Base-by-base conservation (phyloP, 2,888 invertebrate species). In the Odontocerum albicorne region DNA sequence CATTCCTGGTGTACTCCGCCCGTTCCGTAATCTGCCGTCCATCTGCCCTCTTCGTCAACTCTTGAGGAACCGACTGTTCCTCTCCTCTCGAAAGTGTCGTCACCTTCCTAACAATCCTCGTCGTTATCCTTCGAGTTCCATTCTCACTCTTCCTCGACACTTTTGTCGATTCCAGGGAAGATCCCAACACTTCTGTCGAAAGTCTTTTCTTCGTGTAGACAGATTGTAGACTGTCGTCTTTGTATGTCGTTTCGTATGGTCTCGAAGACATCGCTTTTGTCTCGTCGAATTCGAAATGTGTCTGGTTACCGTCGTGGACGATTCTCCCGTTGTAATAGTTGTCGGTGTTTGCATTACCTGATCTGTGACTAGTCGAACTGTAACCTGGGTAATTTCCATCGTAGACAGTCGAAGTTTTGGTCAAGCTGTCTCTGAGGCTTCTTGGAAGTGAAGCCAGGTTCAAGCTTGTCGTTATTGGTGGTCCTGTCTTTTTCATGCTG, bases 11-110 rank as follows among this genome's bases (percentile, higher is more conserved):
- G 67, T 77, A 80, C 63, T 81, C 80, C 52, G 77, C 73, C 20
- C 77, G 77, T 58, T 80, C 77, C 63, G 81, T 80, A 58, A 84
- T 74, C 62, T 81, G 81, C 59, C 79, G 76, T 32, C 72, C 68
- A 16, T 71, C 68, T 4, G 81, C 83, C 53, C 80, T 75, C 67
- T 82, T 82, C 44, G 81, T 75, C 64, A 88, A 69, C 68, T 88
- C 86, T 67, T 92, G 88, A 31, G 85, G 78, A 20, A 82, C 80
- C 60, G 85, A 83, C 64, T 87, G 84, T 70, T 93, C 92, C 70
- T 93, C 92, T 33, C 92, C 93, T 12, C 92, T 81, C 60, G 91
- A 90, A 63, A 94, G 70, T 2, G 93, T 93, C 27, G 93, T 94
- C 64, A 94, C 91, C 72, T 92, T 93, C 60, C 91, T 81, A 46